phyloP scores from a whole-genome alignment of 2,797 vertebrate species.

The Crypturellus tataupa region DNA sequence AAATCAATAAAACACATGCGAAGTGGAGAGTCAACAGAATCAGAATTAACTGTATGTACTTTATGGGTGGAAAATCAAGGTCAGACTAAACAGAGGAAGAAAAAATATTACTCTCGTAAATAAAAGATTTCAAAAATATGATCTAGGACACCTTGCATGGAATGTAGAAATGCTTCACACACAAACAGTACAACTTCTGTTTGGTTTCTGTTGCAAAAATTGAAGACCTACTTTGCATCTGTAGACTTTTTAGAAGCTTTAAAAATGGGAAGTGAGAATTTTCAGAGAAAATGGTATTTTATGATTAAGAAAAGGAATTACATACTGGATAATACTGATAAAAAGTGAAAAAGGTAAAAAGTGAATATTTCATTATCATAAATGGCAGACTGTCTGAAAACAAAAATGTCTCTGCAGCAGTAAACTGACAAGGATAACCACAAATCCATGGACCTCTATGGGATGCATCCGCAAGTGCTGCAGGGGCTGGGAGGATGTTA shows the following conservation, averaged over 20 bases:
- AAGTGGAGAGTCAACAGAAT: neutral
- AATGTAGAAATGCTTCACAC: neutral
- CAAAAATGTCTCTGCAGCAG: neutral
- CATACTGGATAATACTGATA: neutral
- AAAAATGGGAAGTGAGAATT: constrained; percentile 2
- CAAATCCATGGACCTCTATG: too few relatives aligned
- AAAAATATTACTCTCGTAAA: neutral
- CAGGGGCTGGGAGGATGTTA: too few relatives aligned
- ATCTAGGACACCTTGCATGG: neutral
- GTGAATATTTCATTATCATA: constrained; percentile 41
- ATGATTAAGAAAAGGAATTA: neutral
- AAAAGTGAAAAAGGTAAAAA: neutral
- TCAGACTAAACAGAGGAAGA: neutral
- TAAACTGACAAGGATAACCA: neutral
- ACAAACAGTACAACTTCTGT: neutral
- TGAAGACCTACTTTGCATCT: neutral
- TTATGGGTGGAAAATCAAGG: neutral
- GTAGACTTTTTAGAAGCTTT: neutral
- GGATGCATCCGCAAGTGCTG: too few relatives aligned
- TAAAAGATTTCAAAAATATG: neutral
- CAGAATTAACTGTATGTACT: neutral
- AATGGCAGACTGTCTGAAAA: constrained; percentile 5
- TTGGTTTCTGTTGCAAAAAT: neutral
- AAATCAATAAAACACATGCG: neutral
- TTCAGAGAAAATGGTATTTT: constrained; percentile 4